Conservation (phyloP, 2,113 vertebrate genomes). For the Leptobrachium leishanense region DNA sequence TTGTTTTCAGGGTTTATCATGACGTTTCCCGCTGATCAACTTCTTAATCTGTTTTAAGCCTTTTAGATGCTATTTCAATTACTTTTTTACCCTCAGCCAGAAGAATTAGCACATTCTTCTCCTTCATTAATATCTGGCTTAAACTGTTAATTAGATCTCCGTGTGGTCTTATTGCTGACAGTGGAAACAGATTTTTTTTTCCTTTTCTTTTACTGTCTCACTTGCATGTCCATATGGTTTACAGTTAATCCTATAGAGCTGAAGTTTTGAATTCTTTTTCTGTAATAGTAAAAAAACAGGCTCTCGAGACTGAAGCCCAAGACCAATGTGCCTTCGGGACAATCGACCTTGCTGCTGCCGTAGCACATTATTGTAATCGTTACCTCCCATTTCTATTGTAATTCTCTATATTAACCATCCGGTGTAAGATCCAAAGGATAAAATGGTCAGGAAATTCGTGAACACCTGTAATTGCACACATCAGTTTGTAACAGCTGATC, state of each 20-base stretch:
- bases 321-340: too few relatives aligned
- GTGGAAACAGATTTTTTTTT: neutral
- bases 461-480: too few relatives aligned
- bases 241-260: conserved; percentile 10
- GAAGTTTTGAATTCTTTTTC: neutral
- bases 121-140: conserved; percentile 45
- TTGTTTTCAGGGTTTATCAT: conserved; percentile 28
- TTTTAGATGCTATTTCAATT: conserved; percentile 47
- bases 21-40: conserved; percentile 38
- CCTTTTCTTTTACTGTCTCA: too few relatives aligned
- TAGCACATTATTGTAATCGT: too few relatives aligned
- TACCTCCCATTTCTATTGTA: too few relatives aligned
- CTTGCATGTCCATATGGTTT: conserved; percentile 31
- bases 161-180: conserved; percentile 39
- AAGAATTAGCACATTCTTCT: conserved; percentile 39
- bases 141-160: conserved; percentile 43
- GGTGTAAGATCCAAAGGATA: too few relatives aligned
- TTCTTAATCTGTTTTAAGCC: conserved; percentile 44
- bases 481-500: too few relatives aligned
- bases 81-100: conserved; percentile 31
- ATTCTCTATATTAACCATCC: too few relatives aligned
- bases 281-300: neutral
- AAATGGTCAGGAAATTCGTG: too few relatives aligned
- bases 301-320: too few relatives aligned
- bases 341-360: too few relatives aligned